Conservation (phyloP, 2,797 vertebrate genomes). For the Poeciliopsis presidionis region DNA sequence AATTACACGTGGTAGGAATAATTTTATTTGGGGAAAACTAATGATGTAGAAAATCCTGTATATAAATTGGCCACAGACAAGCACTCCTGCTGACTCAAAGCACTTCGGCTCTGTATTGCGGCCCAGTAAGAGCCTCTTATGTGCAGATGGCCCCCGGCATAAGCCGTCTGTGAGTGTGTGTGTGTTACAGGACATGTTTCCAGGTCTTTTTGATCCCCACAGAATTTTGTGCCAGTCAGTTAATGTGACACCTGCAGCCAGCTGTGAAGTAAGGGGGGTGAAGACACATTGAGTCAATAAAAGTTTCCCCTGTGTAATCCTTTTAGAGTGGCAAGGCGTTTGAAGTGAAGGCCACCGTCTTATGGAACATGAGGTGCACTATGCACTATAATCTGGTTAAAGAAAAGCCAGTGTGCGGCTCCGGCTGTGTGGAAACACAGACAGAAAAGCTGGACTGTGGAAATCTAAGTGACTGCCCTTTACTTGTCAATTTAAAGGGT, state of each 20-base stretch:
- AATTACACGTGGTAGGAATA: neutral
- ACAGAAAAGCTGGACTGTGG: neutral
- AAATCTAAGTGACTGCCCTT: slow-evolving; percentile 1
- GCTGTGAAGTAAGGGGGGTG: slow-evolving; percentile 50
- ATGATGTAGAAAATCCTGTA: neutral
- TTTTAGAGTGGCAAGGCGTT: slow-evolving; percentile 60
- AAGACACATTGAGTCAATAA: slow-evolving; percentile 65
- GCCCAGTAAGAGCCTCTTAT: slow-evolving; percentile 17
- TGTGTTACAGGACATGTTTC: slow-evolving; percentile 25
- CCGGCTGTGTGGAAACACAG: slow-evolving; percentile 6
- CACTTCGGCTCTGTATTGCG: slow-evolving; percentile 6
- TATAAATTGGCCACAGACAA: slow-evolving; percentile 4
- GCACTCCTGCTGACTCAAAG: slow-evolving; percentile 17
- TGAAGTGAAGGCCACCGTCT: slow-evolving; percentile 63
- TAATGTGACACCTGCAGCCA: slow-evolving; percentile 45
- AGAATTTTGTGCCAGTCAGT: slow-evolving; percentile 48
- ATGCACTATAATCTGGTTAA: slow-evolving; percentile 65
- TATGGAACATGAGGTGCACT: slow-evolving; percentile 49
- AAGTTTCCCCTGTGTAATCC: slow-evolving; percentile 61
- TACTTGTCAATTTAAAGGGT: slow-evolving; percentile 4
- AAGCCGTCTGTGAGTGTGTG: neutral
- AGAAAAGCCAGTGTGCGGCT: slow-evolving; percentile 14
- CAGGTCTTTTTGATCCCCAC: slow-evolving; percentile 44
- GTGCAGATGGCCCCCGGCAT: slow-evolving; percentile 17
- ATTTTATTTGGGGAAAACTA: neutral